Evolutionary conservation across 2,113 vertebrate genomes (phyloP), one percentile per base, ranked within the genome.

Genomic region (Zapornia atra): DNA sequence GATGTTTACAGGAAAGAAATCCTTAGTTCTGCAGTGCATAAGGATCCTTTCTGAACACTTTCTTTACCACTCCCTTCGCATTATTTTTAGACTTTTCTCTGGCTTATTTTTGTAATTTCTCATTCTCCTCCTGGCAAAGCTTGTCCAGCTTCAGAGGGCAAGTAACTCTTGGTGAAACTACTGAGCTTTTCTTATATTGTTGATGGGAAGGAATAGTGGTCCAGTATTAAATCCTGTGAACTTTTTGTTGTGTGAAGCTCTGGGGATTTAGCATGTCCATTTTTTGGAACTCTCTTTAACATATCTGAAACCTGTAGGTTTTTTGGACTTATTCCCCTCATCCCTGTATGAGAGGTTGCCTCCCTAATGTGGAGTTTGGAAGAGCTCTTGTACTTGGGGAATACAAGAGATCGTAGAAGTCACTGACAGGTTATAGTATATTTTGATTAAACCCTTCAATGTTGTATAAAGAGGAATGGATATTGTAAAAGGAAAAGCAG

Each of bases 81-180:
- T 83, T 73, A 81, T 81, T 83, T 94, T 92, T 76, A 72, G 29
- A 42, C 14, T 80, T 92, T 54, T 84, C 9, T 76, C 16, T 80
- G 18, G 15, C 5, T 80, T 90, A 57, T 31, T 15, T 83, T 51
- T 36, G 40, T 28, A 80, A 42, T 83, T 88, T 82, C 15, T 65
- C 5, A 24, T 70, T 69, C 54, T 90, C 6, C 8, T 89, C 8
- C 63, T 77, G 50, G 16, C 50, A 80, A 59, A 86, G 15, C 19
- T 51, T 64, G 48, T 79, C 68, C 56, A 66, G 0, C 13, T 94
- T 82, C 21, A 57, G 28, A 12, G 21, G 25, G 31, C 0, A 0
- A 82, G 18, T 42, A 85, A 60, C n/a, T 85, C 12, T 31, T 66
- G 17, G n/a, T 70, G 71, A 92, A 89, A 50, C 1, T 4, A 40